Conservation (phyloP, 2,113 vertebrate genomes). For the Nothoprocta perdicaria region DNA sequence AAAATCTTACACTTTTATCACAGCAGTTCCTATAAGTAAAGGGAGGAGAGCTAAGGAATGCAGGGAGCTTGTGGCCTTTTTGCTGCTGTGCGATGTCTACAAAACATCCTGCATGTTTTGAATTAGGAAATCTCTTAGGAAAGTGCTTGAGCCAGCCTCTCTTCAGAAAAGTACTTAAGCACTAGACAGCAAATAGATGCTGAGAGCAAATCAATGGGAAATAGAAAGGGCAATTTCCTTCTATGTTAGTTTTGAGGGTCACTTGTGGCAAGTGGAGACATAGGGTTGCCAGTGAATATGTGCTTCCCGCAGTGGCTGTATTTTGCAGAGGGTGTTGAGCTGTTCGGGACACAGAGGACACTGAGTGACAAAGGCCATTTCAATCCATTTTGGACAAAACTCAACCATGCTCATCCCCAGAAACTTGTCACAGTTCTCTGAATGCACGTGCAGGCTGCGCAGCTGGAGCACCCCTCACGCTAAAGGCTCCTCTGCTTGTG, state of each 20-base stretch:
- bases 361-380: neutral
- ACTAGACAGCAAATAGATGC: neutral
- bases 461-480: neutral
- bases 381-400: neutral
- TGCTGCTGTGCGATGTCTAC: neutral
- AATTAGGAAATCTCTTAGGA: neutral
- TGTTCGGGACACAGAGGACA: neutral
- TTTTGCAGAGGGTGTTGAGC: neutral
- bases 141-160: neutral
- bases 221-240: neutral
- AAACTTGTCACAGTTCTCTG: rapidly evolving
- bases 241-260: neutral
- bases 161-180: neutral
- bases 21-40: neutral
- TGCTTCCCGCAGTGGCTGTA: neutral
- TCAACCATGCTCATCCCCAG: neutral
- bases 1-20: neutral
- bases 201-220: neutral
- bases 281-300: neutral
- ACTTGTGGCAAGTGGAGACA: neutral
- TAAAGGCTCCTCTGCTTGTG: neutral
- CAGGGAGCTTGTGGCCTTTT: neutral
- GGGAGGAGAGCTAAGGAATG: neutral
- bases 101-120: neutral
- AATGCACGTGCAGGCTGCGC: neutral